A percentile compares a stretch with the other conserved stretches of the same genome.
phyloP scores from a whole-genome alignment of 2,797 vertebrate species.

The Pampus argenteus region DNA sequence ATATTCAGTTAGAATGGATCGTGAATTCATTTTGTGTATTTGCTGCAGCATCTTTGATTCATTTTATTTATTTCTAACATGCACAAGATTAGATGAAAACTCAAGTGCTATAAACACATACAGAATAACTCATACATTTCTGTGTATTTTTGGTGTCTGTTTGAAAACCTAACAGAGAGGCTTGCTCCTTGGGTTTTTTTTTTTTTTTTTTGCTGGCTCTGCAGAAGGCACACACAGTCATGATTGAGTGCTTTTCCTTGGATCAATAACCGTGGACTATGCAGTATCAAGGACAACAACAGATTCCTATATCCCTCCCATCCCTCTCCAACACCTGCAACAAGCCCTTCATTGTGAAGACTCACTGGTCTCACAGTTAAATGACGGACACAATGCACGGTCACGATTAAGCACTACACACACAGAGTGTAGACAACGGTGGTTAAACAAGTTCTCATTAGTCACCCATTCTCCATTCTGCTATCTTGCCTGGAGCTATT shows the following conservation, averaged over 20 bases:
- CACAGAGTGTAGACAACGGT: conserved; percentile 56
- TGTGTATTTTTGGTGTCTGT: conserved; percentile 14
- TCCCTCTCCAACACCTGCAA: conserved; percentile 52
- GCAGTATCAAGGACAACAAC: conserved; percentile 73
- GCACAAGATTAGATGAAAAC: background rate
- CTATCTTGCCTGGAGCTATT: conserved; percentile 58
- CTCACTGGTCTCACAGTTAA: conserved; percentile 48
- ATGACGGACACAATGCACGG: conserved; percentile 50
- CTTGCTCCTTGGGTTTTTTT: conserved; percentile 21
- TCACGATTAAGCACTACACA: conserved; percentile 70
- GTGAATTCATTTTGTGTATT: conserved; percentile 3
- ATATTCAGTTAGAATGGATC: background rate
- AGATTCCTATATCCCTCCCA: conserved; percentile 60
- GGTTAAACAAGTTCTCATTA: conserved; percentile 80
- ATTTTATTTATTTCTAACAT: too few relatives aligned
- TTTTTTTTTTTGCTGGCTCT: conserved; percentile 66
- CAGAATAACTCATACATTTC: background rate
- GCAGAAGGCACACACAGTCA: conserved; percentile 69
- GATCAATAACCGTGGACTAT: conserved; percentile 77
- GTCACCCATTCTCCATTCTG: conserved; percentile 68
- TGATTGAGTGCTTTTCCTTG: conserved; percentile 74
- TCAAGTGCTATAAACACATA: conserved; percentile 1
- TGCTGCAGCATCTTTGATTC: background rate
- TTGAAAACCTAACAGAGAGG: conserved; percentile 22
- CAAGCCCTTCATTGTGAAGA: conserved; percentile 43